Percentiles rank a stretch among this genome's conserved stretches.
Evolutionary conservation across 53 echinoderm and acorn worm genomes (phyloP).

Genomic region (Apostichopus leukothele): DNA sequence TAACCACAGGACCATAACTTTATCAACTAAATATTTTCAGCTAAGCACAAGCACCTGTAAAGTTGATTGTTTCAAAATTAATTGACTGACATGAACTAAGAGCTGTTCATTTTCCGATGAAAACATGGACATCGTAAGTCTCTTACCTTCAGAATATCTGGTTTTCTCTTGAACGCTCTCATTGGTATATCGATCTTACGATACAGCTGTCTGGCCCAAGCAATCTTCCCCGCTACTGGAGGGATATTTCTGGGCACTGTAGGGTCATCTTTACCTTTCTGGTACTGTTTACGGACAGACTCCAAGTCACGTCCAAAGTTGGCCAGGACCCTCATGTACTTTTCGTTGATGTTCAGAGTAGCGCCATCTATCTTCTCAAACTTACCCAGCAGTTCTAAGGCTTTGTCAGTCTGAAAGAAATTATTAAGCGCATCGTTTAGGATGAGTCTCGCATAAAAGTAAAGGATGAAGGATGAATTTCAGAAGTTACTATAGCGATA

Average conservation of each 20-base stretch:
- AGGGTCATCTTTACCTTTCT: constrained; percentile 95
- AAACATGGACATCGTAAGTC: background rate
- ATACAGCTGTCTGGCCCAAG: constrained; percentile 95
- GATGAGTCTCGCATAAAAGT: too few relatives aligned
- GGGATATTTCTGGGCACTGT: constrained; percentile 88
- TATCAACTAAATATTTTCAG: too few relatives aligned
- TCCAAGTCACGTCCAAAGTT: constrained; percentile 96
- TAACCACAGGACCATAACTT: too few relatives aligned
- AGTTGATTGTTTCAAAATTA: too few relatives aligned
- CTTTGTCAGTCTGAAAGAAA: constrained; percentile 82
- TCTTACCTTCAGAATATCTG: constrained; percentile 80
- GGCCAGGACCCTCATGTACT: constrained; percentile 90
- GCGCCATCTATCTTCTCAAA: constrained; percentile 92
- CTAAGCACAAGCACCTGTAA: too few relatives aligned
- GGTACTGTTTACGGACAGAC: constrained; percentile 90
- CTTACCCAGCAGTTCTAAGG: constrained; percentile 89
- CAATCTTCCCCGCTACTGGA: constrained; percentile 97
- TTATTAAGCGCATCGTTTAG: too few relatives aligned
- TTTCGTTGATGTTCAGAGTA: constrained; percentile 85
- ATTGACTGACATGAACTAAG: too few relatives aligned
- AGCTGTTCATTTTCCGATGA: too few relatives aligned
- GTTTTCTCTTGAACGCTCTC: constrained; percentile 96
- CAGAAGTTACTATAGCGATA: too few relatives aligned
- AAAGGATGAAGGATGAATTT: too few relatives aligned
- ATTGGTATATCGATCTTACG: constrained; percentile 93